Percentiles rank a stretch among this genome's conserved stretches.
Conservation (phyloP, 2,797 vertebrate species). For the Arnoldichthys spilopterus region DNA sequence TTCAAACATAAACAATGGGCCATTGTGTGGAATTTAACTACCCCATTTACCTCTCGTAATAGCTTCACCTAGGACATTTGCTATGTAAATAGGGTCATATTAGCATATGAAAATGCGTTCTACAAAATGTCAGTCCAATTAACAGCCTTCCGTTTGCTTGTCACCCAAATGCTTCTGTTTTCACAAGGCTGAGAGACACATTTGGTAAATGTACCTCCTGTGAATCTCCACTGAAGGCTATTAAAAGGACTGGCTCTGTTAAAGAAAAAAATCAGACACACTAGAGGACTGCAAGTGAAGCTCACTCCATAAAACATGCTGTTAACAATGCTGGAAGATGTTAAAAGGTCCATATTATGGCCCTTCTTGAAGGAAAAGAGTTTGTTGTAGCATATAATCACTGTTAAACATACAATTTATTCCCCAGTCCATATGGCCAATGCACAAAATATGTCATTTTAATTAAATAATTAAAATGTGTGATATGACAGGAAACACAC, state of each 20-base stretch:
- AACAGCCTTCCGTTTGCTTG: constrained; percentile 66
- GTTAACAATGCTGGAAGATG: constrained; percentile 8
- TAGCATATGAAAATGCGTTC: constrained; percentile 75
- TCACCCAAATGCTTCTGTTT: constrained; percentile 70
- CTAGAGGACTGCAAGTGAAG: constrained; percentile 16
- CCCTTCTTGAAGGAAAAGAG: neutral
- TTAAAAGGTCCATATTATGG: neutral
- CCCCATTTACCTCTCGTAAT: constrained; percentile 60
- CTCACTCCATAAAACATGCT: constrained; percentile 2
- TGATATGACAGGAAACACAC: too few relatives aligned
- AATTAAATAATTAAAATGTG: too few relatives aligned
- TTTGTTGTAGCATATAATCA: neutral
- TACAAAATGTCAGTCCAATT: constrained; percentile 79
- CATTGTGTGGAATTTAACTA: constrained; percentile 62
- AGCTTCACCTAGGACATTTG: constrained; percentile 39
- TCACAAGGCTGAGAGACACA: constrained; percentile 69
- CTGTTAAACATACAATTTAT: neutral
- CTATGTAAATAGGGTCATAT: constrained; percentile 68
- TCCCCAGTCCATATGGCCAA: neutral
- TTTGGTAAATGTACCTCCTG: constrained; percentile 71
- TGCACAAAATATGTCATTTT: too few relatives aligned
- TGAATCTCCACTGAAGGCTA: constrained; percentile 65
- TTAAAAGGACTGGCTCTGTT: constrained; percentile 68
- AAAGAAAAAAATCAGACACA: constrained; percentile 67
- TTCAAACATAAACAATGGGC: constrained; percentile 19